These are phyloP conservation scores for Phyllotis vaccarum DNA, from an alignment of 2,797 vertebrate species.

Conservation along the genomic window DNA sequence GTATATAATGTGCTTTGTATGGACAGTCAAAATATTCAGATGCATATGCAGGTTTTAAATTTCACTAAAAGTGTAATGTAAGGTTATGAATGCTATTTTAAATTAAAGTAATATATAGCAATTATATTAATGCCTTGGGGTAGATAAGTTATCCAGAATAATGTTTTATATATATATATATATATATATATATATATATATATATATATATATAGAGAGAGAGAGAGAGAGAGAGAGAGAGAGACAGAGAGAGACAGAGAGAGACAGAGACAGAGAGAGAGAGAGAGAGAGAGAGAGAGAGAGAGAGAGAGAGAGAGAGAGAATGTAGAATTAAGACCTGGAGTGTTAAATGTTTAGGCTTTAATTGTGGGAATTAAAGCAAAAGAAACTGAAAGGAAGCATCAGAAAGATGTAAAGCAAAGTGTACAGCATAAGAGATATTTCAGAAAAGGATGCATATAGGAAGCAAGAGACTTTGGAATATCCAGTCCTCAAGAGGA, in stretches of 20 bases:
- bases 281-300: too few species aligned
- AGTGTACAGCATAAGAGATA: neutral
- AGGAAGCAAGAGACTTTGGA: neutral
- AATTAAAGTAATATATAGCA: neutral
- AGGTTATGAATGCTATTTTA: neutral
- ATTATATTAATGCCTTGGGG: neutral
- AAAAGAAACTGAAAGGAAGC: neutral
- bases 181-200: too few species aligned
- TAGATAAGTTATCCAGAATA: neutral
- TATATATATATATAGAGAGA: too few species aligned
- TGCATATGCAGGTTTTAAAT: neutral
- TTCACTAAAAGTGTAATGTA: neutral
- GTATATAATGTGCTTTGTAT: neutral
- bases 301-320: slow-evolving; percentile 24
- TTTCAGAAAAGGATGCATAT: neutral
- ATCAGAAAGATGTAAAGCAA: neutral
- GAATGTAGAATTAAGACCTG: neutral
- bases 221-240: too few species aligned
- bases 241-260: too few species aligned
- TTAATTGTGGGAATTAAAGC: neutral
- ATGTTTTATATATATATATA: too few species aligned
- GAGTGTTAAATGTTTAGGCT: neutral
- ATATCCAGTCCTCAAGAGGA: neutral
- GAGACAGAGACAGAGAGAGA: too few species aligned
- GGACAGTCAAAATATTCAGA: neutral